Evolutionary conservation across 1,140 invertebrate species (phyloP), one percentile per base, ranked within the genome.

Genomic region (Onthophagus taurus): DNA sequence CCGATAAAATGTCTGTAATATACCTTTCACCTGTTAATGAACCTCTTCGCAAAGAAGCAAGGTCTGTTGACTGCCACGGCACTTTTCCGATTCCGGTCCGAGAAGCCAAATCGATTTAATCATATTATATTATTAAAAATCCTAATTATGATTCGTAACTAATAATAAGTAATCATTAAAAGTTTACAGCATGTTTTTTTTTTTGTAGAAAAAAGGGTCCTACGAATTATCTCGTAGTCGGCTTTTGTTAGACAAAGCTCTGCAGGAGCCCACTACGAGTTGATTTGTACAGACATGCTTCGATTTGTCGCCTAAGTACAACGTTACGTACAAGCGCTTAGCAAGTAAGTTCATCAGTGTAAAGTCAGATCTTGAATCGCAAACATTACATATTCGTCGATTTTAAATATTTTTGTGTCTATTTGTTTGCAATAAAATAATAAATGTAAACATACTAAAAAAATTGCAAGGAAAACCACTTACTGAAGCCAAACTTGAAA

Each of bases 101-200:
- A 45, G 20, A 26, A 12, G 30, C 20, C 45, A 44, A 47, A 44
- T 47, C 44, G 13, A 47, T 47, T 47, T 47, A 43, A 47, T 47
- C 41, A 47, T 30, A 45, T 34, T 20, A 47, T 47, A 48, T 48
- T 48, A 37, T 44, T 38, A 48, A 45, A 48, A 48, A 44, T 31
- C 45, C 47, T 36, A 48, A 48, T 45, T 48, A 23, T 23, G 45
- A 42, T 44, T 14, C 47, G 45, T 45, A 41, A 14, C 30, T 41
- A 46, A 41, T 42, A 36, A 36, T 23, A 44, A n/a, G n/a, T n/a
- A n/a, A n/a, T n/a, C n/a, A n/a, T n/a, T n/a, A 48, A 46, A 48
- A 45, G 47, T 42, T 45, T 45, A 45, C 12, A 45, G 37, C 45
- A 48, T 37, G 42, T 45, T 21, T 6, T 9, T n/a, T 31, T 45